A percentile compares a stretch with the other conserved stretches of the same genome.
These are phyloP conservation scores for Sebastes fasciatus DNA, from an alignment of 2,113 vertebrate genomes.

Conservation along the genomic window DNA sequence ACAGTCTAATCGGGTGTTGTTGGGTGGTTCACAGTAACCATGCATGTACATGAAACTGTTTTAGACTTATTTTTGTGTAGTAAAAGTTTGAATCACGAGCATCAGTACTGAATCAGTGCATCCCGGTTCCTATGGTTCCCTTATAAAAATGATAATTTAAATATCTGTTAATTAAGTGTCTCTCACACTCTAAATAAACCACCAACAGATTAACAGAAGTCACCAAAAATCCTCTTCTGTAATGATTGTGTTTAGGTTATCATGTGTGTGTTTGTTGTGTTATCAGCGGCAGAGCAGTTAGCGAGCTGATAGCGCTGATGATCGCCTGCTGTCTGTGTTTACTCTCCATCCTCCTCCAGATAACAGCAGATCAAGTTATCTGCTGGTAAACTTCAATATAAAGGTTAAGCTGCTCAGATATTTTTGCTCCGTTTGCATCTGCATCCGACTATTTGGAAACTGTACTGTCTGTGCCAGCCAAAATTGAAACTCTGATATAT, in stretches of 20 bases:
- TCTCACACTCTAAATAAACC: neutral
- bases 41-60: neutral
- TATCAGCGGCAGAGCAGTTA: conserved; percentile 38
- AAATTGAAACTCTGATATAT: neutral
- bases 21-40: neutral
- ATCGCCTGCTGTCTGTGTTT: conserved; percentile 51
- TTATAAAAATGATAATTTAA: neutral
- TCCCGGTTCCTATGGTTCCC: neutral
- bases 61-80: neutral
- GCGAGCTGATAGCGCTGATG: conserved; percentile 37
- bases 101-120: neutral
- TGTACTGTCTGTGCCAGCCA: neutral
- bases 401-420: neutral
- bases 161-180: neutral
- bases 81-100: neutral
- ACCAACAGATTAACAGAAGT: neutral
- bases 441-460: too few species aligned
- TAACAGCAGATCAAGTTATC: conserved; percentile 15
- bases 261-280: conserved; percentile 29
- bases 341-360: conserved; percentile 18
- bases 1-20: too few species aligned
- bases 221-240: conserved; percentile 1
- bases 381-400: neutral
- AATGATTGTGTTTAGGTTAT: conserved; percentile 15
- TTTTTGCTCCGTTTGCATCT: neutral